Evolutionary conservation across 2,797 vertebrate species (phyloP).

Genomic region (Chelon auratus): DNA sequence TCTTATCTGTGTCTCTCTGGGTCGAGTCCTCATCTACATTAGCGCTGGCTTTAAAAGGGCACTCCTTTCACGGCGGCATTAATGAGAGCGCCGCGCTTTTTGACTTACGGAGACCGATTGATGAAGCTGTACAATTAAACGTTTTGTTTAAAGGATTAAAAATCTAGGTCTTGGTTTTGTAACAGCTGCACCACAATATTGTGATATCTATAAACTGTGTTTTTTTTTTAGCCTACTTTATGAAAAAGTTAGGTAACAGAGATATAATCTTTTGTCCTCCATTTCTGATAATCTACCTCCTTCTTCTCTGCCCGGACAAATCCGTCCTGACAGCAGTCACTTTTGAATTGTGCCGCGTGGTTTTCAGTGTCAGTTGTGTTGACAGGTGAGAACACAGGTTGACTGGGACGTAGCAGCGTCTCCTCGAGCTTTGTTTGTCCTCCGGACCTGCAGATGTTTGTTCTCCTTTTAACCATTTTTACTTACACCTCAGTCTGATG

Average conservation of each 20-base stretch:
- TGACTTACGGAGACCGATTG: slow-evolving; percentile 21
- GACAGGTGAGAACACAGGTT: slow-evolving; percentile 26
- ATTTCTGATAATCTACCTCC: slow-evolving; percentile 34
- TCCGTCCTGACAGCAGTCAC: slow-evolving; percentile 32
- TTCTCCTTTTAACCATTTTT: slow-evolving; percentile 30
- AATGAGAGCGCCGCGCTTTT: slow-evolving; percentile 23
- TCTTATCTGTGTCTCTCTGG: slow-evolving; percentile 24
- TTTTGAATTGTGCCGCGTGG: slow-evolving; percentile 8
- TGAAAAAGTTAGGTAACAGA: slow-evolving; percentile 38
- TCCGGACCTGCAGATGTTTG: slow-evolving; percentile 3
- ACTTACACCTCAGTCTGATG: slow-evolving; percentile 47
- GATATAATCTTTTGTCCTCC: slow-evolving; percentile 28
- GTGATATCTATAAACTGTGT: slow-evolving; percentile 1
- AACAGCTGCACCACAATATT: slow-evolving; percentile 23
- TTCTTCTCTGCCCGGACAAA: slow-evolving; percentile 38
- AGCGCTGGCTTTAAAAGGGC: slow-evolving; percentile 24
- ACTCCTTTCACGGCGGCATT: slow-evolving; percentile 33
- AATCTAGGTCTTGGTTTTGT: slow-evolving; percentile 22
- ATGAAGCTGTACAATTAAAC: slow-evolving; percentile 10
- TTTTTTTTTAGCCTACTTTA: slow-evolving; percentile 39
- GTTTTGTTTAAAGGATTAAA: slow-evolving; percentile 3
- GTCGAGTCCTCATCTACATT: slow-evolving; percentile 35
- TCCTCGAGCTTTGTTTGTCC: not conserved
- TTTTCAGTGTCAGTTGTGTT: slow-evolving; percentile 1
- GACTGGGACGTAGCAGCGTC: slow-evolving; percentile 3